A percentile compares a stretch with the other conserved stretches of the same genome.
Evolutionary conservation across 2,797 vertebrate genomes (phyloP).

Genomic region (Sciurus carolinensis): DNA sequence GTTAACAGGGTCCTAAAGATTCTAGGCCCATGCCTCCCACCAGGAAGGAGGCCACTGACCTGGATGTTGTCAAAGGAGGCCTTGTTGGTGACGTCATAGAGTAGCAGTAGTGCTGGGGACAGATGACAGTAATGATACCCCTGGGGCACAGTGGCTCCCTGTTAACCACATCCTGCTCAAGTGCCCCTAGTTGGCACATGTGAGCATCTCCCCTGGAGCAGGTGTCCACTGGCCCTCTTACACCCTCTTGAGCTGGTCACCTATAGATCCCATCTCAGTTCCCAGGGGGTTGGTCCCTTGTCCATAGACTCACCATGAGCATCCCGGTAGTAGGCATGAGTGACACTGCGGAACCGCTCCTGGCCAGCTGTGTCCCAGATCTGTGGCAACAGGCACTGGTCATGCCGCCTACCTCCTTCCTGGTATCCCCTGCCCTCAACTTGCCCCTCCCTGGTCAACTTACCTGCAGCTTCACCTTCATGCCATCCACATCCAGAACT

Average conservation of each 20-base stretch:
- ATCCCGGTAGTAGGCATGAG: constrained; percentile 95
- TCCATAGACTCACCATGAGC: constrained; percentile 92
- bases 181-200: background rate
- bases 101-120: constrained; percentile 92
- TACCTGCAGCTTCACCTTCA: constrained; percentile 98
- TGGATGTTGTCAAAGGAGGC: constrained; percentile 96
- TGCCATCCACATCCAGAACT: constrained; percentile 95
- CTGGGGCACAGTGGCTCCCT: background rate
- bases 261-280: background rate
- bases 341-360: constrained; percentile 94
- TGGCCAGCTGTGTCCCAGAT: constrained; percentile 96
- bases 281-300: background rate
- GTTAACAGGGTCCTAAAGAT: background rate
- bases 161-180: background rate
- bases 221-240: too few relatives aligned
- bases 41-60: constrained; percentile 83
- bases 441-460: background rate
- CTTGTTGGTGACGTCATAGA: constrained; percentile 97
- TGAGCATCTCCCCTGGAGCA: background rate
- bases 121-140: constrained; percentile 48
- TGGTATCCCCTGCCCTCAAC: background rate
- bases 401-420: background rate
- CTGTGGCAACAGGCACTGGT: constrained; percentile 82
- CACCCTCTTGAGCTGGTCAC: background rate
- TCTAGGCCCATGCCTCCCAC: background rate